Evolutionary conservation across 1,140 invertebrate species (phyloP).

Genomic region (Drosophila neocordata): DNA sequence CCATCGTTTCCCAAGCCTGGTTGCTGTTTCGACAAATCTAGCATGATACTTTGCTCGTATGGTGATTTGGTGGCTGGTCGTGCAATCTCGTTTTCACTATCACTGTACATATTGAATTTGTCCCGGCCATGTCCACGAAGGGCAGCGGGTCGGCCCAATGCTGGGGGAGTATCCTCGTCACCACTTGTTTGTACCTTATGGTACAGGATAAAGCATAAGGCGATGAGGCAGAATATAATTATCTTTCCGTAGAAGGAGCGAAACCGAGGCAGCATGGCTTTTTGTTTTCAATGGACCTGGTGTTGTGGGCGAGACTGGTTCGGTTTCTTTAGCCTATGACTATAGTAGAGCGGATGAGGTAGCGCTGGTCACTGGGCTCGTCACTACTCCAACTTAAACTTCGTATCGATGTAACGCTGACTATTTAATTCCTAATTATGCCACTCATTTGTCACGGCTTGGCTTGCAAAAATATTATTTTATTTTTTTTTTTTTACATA

Average conservation of each 20-base stretch:
- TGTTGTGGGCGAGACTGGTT: not conserved
- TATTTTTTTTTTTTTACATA: constrained; percentile 13
- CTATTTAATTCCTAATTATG: constrained; percentile 38
- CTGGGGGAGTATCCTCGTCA: constrained; percentile 27
- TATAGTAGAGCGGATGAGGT: constrained; percentile 51
- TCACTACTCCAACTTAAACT: constrained; percentile 31
- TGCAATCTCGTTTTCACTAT: constrained; percentile 58
- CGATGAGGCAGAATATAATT: constrained; percentile 73
- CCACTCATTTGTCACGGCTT: constrained; percentile 49
- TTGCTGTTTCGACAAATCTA: constrained; percentile 81
- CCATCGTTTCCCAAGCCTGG: constrained; percentile 87
- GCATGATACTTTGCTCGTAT: constrained; percentile 79
- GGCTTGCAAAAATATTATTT: constrained; percentile 33
- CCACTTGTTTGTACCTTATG: constrained; percentile 68
- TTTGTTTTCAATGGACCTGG: constrained; percentile 16
- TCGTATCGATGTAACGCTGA: constrained; percentile 47
- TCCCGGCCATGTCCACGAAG: constrained; percentile 29
- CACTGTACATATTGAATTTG: constrained; percentile 23
- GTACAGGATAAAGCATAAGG: constrained; percentile 76
- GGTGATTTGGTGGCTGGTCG: constrained; percentile 54
- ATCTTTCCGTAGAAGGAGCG: constrained; percentile 81
- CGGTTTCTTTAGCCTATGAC: not conserved
- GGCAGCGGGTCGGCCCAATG: constrained; percentile 21
- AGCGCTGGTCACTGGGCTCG: constrained; percentile 37
- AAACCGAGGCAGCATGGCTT: constrained; percentile 78